Base-by-base conservation (phyloP, 1,140 invertebrate species). In the Ephestia elutella region DNA sequence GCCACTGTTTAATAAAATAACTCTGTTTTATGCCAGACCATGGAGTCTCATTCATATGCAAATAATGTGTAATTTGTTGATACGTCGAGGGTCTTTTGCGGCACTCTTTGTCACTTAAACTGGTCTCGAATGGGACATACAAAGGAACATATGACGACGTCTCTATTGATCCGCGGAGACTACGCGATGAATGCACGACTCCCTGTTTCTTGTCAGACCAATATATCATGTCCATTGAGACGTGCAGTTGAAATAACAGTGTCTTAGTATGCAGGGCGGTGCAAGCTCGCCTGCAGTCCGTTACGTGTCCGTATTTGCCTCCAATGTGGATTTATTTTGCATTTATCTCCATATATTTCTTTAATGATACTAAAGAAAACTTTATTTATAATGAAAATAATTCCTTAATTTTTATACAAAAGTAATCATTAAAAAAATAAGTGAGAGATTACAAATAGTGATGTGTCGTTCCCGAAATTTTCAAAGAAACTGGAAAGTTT, bases 31-130 rank as follows among this genome's bases (percentile, higher is more conserved):
- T 71, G 66, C 67, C 57, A 50, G 60, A 63, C 66, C 63, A 74
- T 74, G 68, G 64, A 74, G 71, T 58, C 69, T 62, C 57, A 80
- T 87, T 87, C 62, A 83, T 77, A 87, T 87, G 85, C 70, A 75
- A 87, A 87, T 87, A 49, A 65, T 82, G 75, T 86, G 80, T 87
- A 86, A 85, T 87, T 87, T 87, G 81, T 86, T 87, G 81, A 86
- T 87, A 77, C 65, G 70, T 82, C 73, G 79, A 87, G 85, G 85
- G 82, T 86, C 71, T 75, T 83, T 84, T 86, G 82, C 80, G 81
- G 80, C 81, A 70, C 76, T 67, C 78, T 80, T 85, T 87, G 80
- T 85, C 54, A 64, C 57, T 58, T 54, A 67, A 83, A 87, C 85
- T 78, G 77, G 85, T 85, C 70, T 17, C 72, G 73, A 81, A 81